Evolutionary conservation across 2,113 vertebrate species (phyloP).

Genomic region (Buteo buteo): DNA sequence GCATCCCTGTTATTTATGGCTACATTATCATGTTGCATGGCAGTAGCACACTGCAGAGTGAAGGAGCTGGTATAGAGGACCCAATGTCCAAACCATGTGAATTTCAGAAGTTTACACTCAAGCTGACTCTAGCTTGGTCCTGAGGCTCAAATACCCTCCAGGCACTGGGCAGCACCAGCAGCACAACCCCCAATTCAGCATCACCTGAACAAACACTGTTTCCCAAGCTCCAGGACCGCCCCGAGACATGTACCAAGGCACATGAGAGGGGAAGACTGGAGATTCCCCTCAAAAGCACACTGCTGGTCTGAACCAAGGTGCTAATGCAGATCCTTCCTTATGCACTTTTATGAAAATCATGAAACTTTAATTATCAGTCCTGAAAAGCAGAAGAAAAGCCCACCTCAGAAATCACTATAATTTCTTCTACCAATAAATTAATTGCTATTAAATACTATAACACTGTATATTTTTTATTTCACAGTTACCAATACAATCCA

Average conservation of each 20-base stretch:
- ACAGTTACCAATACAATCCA: background rate
- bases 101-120: background rate
- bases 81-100: accelerated
- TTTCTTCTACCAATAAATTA: slow-evolving; percentile 13
- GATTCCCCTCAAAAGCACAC: background rate
- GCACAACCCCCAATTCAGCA: background rate
- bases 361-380: background rate
- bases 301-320: background rate
- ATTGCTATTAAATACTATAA: background rate
- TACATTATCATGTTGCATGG: background rate
- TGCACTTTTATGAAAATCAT: background rate
- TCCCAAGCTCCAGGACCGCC: background rate
- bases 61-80: background rate
- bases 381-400: background rate
- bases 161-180: background rate
- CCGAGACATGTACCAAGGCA: accelerated
- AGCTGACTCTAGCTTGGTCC: background rate
- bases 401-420: background rate
- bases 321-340: background rate
- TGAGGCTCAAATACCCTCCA: background rate
- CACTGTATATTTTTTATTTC: background rate
- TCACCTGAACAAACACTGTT: background rate
- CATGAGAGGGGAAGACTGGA: background rate
- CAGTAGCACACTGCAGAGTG: background rate
- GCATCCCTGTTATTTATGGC: background rate